Evolutionary conservation across 2,797 vertebrate species (phyloP).

Genomic region (Acanthiza pusilla): DNA sequence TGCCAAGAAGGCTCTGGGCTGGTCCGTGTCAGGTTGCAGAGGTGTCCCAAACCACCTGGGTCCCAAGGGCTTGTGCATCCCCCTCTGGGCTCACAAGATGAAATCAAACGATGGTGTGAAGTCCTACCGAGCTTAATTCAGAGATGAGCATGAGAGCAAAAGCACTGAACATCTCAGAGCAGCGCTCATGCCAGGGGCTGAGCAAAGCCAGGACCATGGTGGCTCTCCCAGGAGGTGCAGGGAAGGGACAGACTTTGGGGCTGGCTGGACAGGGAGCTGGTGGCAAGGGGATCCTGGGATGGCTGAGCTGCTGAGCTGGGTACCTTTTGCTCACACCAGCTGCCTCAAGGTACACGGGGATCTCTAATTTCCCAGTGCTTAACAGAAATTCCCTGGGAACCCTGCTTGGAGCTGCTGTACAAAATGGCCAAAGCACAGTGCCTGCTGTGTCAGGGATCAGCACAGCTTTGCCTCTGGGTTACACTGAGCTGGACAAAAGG

Average conservation of each 20-base stretch:
- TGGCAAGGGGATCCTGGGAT: fast-evolving
- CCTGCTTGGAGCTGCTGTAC: not conserved
- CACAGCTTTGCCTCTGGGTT: not conserved
- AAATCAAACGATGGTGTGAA: not conserved
- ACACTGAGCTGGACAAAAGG: not conserved
- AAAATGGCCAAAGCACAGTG: not conserved
- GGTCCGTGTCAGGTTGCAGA: not conserved
- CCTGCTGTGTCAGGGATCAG: not conserved
- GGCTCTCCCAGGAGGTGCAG: not conserved
- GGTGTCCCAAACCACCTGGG: not conserved
- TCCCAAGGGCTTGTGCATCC: not conserved
- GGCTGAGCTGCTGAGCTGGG: not conserved
- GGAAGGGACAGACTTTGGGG: not conserved
- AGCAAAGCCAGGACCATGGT: fast-evolving
- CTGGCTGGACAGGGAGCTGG: fast-evolving
- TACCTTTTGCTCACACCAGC: not conserved
- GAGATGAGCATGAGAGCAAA: not conserved
- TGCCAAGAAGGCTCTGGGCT: not conserved
- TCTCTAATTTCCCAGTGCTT: not conserved
- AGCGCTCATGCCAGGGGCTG: not conserved
- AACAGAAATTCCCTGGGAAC: not conserved
- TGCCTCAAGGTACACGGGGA: not conserved
- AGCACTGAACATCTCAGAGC: not conserved
- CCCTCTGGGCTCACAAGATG: not conserved
- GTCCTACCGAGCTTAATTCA: not conserved